phyloP scores from a whole-genome alignment of 2,797 vertebrate species.

The Nannoperca obscura region DNA sequence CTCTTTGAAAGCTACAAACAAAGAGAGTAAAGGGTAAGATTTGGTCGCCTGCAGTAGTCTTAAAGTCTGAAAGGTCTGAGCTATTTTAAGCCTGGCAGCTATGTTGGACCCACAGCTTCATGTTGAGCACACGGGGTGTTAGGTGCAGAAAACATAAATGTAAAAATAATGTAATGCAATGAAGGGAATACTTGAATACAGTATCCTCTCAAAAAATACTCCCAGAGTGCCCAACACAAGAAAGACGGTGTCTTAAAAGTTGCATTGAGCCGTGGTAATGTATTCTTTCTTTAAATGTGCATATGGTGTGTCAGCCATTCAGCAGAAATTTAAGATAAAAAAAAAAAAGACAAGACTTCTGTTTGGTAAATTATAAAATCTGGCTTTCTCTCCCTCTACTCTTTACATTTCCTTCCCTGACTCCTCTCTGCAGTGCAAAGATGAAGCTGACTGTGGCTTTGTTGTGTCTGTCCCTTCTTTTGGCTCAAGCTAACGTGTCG shows the following conservation, averaged over 20 bases:
- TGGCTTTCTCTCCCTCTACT: not conserved
- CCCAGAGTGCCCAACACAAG: not conserved
- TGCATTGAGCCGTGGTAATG: not conserved
- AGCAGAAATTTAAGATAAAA: no score
- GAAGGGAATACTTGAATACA: not conserved
- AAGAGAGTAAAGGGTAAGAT: not conserved
- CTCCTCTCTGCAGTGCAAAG: slow-evolving; percentile 37
- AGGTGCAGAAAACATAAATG: not conserved
- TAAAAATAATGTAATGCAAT: no score
- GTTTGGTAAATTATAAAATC: not conserved
- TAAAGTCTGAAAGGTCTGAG: not conserved
- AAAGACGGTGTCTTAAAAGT: no score
- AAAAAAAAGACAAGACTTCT: not conserved
- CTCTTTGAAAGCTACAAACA: not conserved
- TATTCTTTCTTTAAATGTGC: not conserved
- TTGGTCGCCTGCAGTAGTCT: not conserved
- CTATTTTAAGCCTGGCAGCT: slow-evolving; percentile 48
- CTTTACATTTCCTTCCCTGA: not conserved
- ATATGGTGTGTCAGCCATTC: not conserved
- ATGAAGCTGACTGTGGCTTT: slow-evolving; percentile 47
- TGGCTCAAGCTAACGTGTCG: slow-evolving; percentile 27
- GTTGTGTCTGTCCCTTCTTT: slow-evolving; percentile 40
- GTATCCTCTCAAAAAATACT: not conserved
- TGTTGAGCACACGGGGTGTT: not conserved
- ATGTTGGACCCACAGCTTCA: slow-evolving; percentile 1